phyloP scores from a whole-genome alignment of 1,140 invertebrate genomes.

The Pemphigus obesinymphae region DNA sequence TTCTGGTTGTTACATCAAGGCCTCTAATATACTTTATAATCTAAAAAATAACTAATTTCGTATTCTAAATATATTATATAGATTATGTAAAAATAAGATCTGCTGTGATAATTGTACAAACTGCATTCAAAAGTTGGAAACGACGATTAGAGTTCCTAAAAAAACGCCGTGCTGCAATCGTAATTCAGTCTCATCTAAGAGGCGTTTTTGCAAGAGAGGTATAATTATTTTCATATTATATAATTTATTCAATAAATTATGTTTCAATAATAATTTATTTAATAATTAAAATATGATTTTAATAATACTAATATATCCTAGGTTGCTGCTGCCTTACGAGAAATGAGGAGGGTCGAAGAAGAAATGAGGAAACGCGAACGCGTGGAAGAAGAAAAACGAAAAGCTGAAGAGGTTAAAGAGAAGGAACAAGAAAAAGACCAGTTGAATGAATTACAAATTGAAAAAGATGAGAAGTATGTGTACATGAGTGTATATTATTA shows the following conservation, averaged over 20 bases:
- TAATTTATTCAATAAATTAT: too few relatives aligned
- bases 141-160: conserved; percentile 75
- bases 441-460: conserved; percentile 2
- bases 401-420: conserved; percentile 54
- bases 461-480: conserved; percentile 23
- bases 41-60: too few relatives aligned
- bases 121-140: conserved; percentile 82
- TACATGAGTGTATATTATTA: too few relatives aligned
- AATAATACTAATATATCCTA: conserved; percentile 46
- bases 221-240: too few relatives aligned
- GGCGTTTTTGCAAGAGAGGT: conserved; percentile 86
- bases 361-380: conserved; percentile 78
- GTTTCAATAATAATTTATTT: too few relatives aligned
- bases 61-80: conserved; percentile 48
- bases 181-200: conserved; percentile 82
- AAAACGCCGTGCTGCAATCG: conserved; percentile 76
- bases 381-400: conserved; percentile 62
- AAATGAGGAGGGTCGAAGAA: conserved; percentile 88
- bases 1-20: too few relatives aligned
- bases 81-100: conserved; percentile 64
- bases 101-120: conserved; percentile 76
- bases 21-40: too few relatives aligned
- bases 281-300: too few relatives aligned
- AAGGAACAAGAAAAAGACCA: conserved; percentile 52
- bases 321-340: conserved; percentile 74